Evolutionary conservation across 2,888 invertebrate species (phyloP).

Genomic region (Geophilus truncorum): DNA sequence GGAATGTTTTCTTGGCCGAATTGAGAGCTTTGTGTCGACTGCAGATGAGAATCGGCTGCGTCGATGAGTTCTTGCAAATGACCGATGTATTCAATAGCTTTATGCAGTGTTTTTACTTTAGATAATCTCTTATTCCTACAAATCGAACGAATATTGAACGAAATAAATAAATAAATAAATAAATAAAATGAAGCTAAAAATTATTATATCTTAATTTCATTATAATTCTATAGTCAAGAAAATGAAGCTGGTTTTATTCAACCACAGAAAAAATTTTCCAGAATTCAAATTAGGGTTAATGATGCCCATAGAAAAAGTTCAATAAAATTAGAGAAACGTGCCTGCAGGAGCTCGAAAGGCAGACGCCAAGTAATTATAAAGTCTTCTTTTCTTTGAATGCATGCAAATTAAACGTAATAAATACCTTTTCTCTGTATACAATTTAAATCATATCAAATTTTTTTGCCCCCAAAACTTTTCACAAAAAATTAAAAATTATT

Average conservation of each 20-base stretch:
- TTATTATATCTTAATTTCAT: background rate
- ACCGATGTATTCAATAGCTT: slow-evolving; percentile 60
- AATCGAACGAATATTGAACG: too few species aligned
- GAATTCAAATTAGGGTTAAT: background rate
- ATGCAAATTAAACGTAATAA: background rate
- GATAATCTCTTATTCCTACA: slow-evolving; percentile 57
- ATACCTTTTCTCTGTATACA: background rate
- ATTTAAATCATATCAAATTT: background rate
- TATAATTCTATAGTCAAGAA: background rate
- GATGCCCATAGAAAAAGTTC: background rate
- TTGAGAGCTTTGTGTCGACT: background rate
- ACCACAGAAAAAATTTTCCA: background rate
- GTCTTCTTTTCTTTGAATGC: background rate
- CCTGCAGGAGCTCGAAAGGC: background rate
- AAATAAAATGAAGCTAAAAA: background rate
- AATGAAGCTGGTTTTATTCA: background rate
- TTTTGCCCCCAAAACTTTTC: background rate
- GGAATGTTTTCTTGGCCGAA: background rate
- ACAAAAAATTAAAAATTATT: background rate
- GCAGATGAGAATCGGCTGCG: slow-evolving; percentile 35
- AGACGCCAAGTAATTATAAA: background rate
- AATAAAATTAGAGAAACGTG: background rate
- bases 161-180: too few species aligned
- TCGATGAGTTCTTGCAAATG: slow-evolving; percentile 52
- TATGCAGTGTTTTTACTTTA: slow-evolving; percentile 60